phyloP scores from a whole-genome alignment of 2,797 vertebrate genomes.

The Simalia tracyae region DNA sequence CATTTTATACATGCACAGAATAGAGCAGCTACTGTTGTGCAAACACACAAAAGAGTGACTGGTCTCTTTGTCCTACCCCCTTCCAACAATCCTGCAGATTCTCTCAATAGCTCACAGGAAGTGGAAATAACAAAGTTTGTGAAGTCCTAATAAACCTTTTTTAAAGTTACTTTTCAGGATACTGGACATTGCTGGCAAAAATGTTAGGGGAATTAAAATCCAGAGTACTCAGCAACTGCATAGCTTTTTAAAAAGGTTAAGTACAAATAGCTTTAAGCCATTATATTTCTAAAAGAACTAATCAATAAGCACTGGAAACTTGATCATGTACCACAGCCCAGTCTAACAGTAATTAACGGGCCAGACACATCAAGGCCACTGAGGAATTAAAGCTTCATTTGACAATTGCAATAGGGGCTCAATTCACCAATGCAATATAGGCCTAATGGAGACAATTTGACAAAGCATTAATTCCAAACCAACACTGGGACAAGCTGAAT shows the following conservation, averaged over 20 bases:
- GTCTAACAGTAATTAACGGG: constrained; percentile 50
- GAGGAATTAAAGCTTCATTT: constrained; percentile 33
- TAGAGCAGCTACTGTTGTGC: not conserved
- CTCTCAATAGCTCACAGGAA: not conserved
- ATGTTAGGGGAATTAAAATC: constrained; percentile 17
- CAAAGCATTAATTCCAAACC: constrained; percentile 18
- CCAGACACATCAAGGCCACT: constrained; percentile 35
- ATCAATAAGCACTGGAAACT: constrained; percentile 40
- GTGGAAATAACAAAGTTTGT: not conserved
- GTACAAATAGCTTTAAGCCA: constrained; percentile 20
- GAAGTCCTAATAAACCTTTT: not conserved
- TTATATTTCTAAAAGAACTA: not conserved
- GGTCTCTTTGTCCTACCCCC: not conserved
- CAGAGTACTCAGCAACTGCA: constrained; percentile 8
- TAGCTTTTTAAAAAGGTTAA: not conserved
- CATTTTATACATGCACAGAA: not conserved
- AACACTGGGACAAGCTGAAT: constrained; percentile 13
- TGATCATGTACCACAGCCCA: constrained; percentile 1
- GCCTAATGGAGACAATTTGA: constrained; percentile 39
- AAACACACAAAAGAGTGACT: not conserved
- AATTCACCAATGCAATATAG: constrained; percentile 42
- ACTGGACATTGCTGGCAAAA: constrained; percentile 12
- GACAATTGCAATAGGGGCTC: constrained; percentile 33
- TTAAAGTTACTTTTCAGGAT: constrained; percentile 3
- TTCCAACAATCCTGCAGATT: not conserved